Evolutionary conservation across 1,140 invertebrate genomes (phyloP), one percentile per base, ranked within the genome.

Genomic region (Thaumetopoea pityocampa): DNA sequence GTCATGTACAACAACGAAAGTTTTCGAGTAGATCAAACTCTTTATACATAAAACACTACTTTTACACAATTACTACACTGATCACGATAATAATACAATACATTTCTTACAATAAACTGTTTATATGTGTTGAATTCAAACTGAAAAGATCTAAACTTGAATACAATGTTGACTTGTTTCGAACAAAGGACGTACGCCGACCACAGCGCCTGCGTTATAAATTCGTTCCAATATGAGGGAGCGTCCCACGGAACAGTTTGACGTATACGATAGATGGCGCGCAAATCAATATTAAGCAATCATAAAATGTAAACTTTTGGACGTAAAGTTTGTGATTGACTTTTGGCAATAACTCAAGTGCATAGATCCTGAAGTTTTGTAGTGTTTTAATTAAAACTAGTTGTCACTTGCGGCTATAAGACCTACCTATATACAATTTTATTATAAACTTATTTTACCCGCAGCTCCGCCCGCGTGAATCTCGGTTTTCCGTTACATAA

Each of bases 121-220:
- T 65, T 53, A 56, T 56, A 52, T 35, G 35, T 45, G 59, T 26
- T 43, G 55, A 68, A 65, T 66, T 70, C 56, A 62, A 67, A 61
- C 61, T 54, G 58, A 54, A 65, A 79, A 71, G 59, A 73, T 67
- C 62, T 57, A 64, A 78, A 73, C 66, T 70, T 57, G 64, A 72
- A 68, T 64, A 74, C 68, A 81, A 78, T 85, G 81, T 85, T 82
- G 78, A 81, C 69, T 85, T 82, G 73, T 82, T 82, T 79, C 78
- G 81, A 85, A 82, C 78, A 82, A 85, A 82, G 78, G 78, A 85
- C 78, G 65, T 76, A 85, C 77, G 78, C 78, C 74, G 68, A 79
- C 52, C 64, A 81, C 67, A 78, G 77, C 81, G 78, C 81, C 67
- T 82, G 81, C 81, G 81, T 67, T 67, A 79, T 74, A 57, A 63